A percentile compares a stretch with the other conserved stretches of the same genome.
These are phyloP conservation scores for Eledona agricola DNA, from an alignment of 2,888 invertebrate species.

Conservation along the genomic window DNA sequence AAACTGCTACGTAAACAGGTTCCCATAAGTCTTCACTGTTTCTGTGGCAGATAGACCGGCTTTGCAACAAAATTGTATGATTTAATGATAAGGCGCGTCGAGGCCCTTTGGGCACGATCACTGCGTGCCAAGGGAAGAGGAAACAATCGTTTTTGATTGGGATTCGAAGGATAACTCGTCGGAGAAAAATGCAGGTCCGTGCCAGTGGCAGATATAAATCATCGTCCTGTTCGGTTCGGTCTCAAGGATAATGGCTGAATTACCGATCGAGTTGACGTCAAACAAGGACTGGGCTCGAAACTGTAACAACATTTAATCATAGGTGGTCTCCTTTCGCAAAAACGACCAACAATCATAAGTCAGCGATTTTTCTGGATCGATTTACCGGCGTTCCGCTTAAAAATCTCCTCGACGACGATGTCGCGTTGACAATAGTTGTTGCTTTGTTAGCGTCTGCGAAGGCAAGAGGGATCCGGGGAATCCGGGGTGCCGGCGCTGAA, in stretches of 20 bases:
- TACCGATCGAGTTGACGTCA: constrained; percentile 11
- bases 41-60: too few relatives aligned
- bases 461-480: constrained; percentile 1
- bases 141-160: too few relatives aligned
- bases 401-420: constrained; percentile 50
- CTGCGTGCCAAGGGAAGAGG: too few relatives aligned
- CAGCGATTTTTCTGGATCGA: constrained; percentile 49
- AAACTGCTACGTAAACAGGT: too few relatives aligned
- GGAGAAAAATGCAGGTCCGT: too few relatives aligned
- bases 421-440: constrained; percentile 53
- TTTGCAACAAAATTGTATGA: too few relatives aligned
- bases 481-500: constrained; percentile 10
- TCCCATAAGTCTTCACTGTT: too few relatives aligned
- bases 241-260: constrained; percentile 5
- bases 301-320: constrained; percentile 48
- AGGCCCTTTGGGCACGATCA: too few relatives aligned
- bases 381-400: constrained; percentile 49
- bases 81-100: too few relatives aligned
- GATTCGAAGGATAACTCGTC: too few relatives aligned
- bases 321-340: constrained; percentile 52
- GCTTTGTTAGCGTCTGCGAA: constrained; percentile 37
- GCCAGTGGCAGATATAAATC: too few relatives aligned
- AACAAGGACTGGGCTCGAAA: constrained; percentile 23
- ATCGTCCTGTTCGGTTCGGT: too few relatives aligned
- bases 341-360: constrained; percentile 50